phyloP scores from a whole-genome alignment of 2,797 vertebrate genomes.

The Anguilla megastoma region DNA sequence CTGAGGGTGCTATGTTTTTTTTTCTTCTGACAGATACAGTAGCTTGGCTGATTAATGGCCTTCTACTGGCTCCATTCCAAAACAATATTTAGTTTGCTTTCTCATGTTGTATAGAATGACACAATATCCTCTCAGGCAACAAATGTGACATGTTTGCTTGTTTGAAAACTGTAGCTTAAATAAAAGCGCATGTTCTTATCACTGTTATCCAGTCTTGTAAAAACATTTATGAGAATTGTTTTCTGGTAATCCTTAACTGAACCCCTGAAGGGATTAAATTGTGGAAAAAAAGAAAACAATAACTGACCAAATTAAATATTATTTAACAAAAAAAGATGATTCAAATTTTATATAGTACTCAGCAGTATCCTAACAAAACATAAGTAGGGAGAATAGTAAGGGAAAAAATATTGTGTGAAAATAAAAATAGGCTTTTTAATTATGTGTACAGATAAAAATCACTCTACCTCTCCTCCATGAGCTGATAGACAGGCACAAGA shows the following conservation, averaged over 20 bases:
- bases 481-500: not conserved
- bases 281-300: not conserved
- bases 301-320: not conserved
- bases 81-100: slow-evolving; percentile 9
- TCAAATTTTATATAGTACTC: not conserved
- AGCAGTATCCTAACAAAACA: not conserved
- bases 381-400: too few relatives aligned
- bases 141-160: not conserved
- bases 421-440: not conserved
- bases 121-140: not conserved
- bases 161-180: not conserved
- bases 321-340: not conserved
- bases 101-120: not conserved
- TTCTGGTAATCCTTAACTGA: slow-evolving; percentile 7
- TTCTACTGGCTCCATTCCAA: not conserved
- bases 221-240: not conserved
- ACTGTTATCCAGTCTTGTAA: not conserved
- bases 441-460: not conserved
- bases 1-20: not conserved
- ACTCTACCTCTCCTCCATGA: not conserved
- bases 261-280: not conserved
- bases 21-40: not conserved
- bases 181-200: not conserved
- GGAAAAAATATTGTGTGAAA: too few relatives aligned
- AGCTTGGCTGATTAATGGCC: not conserved